Base-by-base conservation (phyloP, 1,140 invertebrate genomes). In the Cydia pomonella region DNA sequence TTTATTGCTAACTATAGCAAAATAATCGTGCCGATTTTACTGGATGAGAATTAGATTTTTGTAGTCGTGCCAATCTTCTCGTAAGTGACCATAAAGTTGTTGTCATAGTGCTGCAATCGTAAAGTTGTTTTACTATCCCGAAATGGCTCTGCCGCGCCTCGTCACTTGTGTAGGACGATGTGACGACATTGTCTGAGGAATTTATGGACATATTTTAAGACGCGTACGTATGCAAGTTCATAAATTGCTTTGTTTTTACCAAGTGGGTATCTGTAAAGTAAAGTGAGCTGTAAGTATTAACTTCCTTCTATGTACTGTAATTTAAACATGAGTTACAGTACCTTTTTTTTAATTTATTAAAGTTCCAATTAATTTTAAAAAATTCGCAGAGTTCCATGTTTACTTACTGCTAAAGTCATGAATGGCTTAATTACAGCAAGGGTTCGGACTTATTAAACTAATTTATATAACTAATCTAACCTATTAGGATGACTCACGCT, bases 31-130 rank as follows among this genome's bases (percentile, higher is more conserved):
- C 72, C 73, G 27, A 63, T 59, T 62, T 53, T 41, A 64, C 50
- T 44, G 75, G 73, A 80, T 76, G 71, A 73, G 71, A 78, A 80
- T 78, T 78, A 75, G 73, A 75, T 38, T 75, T 74, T 77, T 74
- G 63, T 74, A 74, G 63, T n/a, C n/a, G n/a, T n/a, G 25, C 27
- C 63, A 29, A 66, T 66, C 63, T 66, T n/a, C 63, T 66, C 7
- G 63, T 18, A 66, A 66, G 27, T 33, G 63, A 66, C 27, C 27
- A 66, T 66, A 66, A 66, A 66, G 25, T 38, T 66, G 12, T 29
- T 66, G 21, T 27, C 63, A 62, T 62, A 18, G 38, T 38, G 33
- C 33, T 33, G 7, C 7, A 71, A 47, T 73, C 77, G 79, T 80
- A 77, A 78, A 78, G 10, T 9, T 77, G 76, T 79, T 77, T 64